These are phyloP conservation scores for Brachionus calyciflorus DNA, from an alignment of 1,140 invertebrate species.

Conservation along the genomic window DNA sequence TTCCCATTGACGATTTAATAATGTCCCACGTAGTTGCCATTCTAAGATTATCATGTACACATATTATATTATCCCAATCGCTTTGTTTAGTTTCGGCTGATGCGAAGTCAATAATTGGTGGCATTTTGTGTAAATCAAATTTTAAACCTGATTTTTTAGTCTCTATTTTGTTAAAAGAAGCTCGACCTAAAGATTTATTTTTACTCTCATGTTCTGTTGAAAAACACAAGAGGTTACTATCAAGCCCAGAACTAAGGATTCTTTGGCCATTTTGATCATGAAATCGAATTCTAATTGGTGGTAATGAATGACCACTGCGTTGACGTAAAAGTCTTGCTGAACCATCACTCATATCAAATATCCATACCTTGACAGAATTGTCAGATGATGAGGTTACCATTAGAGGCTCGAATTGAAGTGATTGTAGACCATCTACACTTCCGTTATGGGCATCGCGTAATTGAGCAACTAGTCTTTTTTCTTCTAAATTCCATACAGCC, in stretches of 20 bases:
- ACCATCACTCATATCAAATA: conserved; percentile 88
- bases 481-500: no score
- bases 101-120: conserved; percentile 73
- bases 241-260: conserved; percentile 78
- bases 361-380: conserved; percentile 93
- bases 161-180: conserved; percentile 75
- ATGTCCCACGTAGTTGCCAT: conserved; percentile 88
- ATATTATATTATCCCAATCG: conserved; percentile 80
- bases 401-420: conserved; percentile 79
- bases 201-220: conserved; percentile 83
- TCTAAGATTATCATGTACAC: conserved; percentile 70
- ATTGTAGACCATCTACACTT: conserved; percentile 74
- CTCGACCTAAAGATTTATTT: conserved; percentile 80
- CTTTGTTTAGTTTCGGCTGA: conserved; percentile 63
- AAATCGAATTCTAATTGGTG: conserved; percentile 82
- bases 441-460: no score
- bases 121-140: conserved; percentile 68
- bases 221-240: conserved; percentile 81
- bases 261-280: conserved; percentile 76
- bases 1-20: conserved; percentile 78
- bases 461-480: no score
- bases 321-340: conserved; percentile 76
- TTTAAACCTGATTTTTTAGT: conserved; percentile 69
- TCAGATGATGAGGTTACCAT: conserved; percentile 85
- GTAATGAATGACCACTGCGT: conserved; percentile 77